These are phyloP conservation scores for Idaea dimidiata DNA, from an alignment of 2,888 invertebrate genomes.

Conservation along the genomic window DNA sequence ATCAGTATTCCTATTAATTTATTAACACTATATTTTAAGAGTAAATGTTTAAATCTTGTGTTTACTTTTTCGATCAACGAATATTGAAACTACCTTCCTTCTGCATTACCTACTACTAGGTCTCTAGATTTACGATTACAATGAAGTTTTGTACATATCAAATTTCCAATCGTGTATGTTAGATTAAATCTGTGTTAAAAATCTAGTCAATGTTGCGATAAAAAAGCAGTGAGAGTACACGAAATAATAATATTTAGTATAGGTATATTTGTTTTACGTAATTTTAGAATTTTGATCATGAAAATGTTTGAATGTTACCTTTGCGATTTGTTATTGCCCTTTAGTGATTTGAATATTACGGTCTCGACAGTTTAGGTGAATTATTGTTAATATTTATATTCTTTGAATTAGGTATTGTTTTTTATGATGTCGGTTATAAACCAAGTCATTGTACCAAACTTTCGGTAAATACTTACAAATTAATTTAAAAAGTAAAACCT, in stretches of 20 bases:
- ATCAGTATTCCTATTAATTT: constrained; percentile 40
- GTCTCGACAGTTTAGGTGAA: neutral
- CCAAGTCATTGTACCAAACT: neutral
- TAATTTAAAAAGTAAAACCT: neutral
- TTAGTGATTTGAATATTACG: neutral
- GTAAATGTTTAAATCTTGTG: constrained; percentile 13
- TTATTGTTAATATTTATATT: neutral
- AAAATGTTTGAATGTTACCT: neutral
- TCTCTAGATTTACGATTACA: constrained; percentile 17
- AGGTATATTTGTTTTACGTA: neutral
- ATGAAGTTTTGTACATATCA: constrained; percentile 32
- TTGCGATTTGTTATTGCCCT: neutral
- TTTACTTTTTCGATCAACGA: constrained; percentile 21
- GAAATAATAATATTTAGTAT: neutral
- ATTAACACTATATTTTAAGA: constrained; percentile 31
- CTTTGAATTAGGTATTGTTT: neutral
- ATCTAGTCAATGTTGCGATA: constrained; percentile 27
- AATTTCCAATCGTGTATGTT: constrained; percentile 19
- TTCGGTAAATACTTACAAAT: neutral
- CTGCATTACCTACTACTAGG: constrained; percentile 10
- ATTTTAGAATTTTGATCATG: neutral
- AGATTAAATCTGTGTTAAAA: constrained; percentile 15
- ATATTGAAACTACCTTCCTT: constrained; percentile 7
- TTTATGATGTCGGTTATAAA: no score
- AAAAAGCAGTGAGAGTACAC: constrained; percentile 12